Evolutionary conservation across 2,797 vertebrate genomes (phyloP).

Genomic region (Sebastes nivosus): DNA sequence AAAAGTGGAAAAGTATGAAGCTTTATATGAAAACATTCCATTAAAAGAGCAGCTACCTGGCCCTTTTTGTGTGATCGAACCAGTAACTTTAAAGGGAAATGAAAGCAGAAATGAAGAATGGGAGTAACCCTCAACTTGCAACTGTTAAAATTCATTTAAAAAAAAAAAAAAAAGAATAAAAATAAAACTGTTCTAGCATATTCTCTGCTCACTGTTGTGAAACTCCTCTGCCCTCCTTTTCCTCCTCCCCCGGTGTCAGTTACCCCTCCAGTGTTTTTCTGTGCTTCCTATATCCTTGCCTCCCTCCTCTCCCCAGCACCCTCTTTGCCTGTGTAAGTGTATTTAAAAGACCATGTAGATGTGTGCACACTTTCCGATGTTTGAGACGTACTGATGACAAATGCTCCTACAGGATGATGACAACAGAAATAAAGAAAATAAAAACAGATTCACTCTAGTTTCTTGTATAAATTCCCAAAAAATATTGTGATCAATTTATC

Average conservation of each 20-base stretch:
- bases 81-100: background rate
- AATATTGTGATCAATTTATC: background rate
- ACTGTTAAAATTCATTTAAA: constrained; percentile 78
- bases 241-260: constrained; percentile 26
- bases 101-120: constrained; percentile 39
- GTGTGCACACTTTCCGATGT: constrained; percentile 89
- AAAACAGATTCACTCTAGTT: constrained; percentile 34
- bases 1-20: constrained; percentile 45
- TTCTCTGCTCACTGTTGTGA: constrained; percentile 91
- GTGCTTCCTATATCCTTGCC: constrained; percentile 77
- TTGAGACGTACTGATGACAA: constrained; percentile 83
- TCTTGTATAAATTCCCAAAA: background rate
- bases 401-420: constrained; percentile 83
- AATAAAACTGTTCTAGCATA: constrained; percentile 86
- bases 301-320: constrained; percentile 34
- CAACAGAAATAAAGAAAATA: constrained; percentile 81
- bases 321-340: constrained; percentile 87
- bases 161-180: background rate
- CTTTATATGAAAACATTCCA: constrained; percentile 70
- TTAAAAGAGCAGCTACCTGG: constrained; percentile 44
- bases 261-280: constrained; percentile 89
- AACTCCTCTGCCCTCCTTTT: constrained; percentile 74
- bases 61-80: constrained; percentile 16
- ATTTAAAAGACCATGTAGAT: constrained; percentile 89
- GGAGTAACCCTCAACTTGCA: constrained; percentile 77